Percentiles rank a stretch among this genome's conserved stretches.
Evolutionary conservation across 2,888 invertebrate genomes (phyloP).

Genomic region (Liodrosophila aerea): DNA sequence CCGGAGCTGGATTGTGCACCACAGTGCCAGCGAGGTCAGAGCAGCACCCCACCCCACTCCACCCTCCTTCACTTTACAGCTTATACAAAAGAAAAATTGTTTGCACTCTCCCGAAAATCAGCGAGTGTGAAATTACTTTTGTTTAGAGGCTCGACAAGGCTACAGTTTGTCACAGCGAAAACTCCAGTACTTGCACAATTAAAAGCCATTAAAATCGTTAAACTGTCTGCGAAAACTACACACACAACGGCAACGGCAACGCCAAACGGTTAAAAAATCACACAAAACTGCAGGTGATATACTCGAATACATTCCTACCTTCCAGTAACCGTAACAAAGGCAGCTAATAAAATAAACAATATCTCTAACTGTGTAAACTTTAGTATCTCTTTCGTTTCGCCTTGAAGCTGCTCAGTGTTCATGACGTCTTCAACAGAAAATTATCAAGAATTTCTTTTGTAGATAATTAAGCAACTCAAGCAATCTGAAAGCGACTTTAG

Average conservation of each 20-base stretch:
- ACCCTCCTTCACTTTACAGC: no score
- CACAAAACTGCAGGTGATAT: conserved; percentile 6
- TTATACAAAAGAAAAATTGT: conserved; percentile 62
- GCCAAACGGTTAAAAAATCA: background rate
- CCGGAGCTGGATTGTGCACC: background rate
- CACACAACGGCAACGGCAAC: conserved; percentile 1
- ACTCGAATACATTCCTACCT: no score
- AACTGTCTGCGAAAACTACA: conserved; percentile 62
- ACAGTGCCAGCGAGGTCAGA: conserved; percentile 18
- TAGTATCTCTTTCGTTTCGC: background rate
- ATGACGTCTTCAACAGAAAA: conserved; percentile 10
- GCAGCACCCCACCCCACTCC: background rate
- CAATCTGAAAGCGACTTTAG: conserved; percentile 11
- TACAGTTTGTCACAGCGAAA: conserved; percentile 10
- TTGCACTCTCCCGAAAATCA: conserved; percentile 65
- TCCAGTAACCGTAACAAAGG: background rate
- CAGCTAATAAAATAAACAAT: background rate
- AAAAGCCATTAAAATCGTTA: conserved; percentile 71
- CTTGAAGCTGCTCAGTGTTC: conserved; percentile 10
- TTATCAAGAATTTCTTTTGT: background rate
- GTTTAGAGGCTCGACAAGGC: conserved; percentile 39
- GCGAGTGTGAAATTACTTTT: conserved; percentile 80
- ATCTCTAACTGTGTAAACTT: background rate
- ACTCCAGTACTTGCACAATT: conserved; percentile 54
- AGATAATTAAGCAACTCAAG: background rate